phyloP scores from a whole-genome alignment of 2,888 invertebrate genomes.

The Mayetiola destructor region DNA sequence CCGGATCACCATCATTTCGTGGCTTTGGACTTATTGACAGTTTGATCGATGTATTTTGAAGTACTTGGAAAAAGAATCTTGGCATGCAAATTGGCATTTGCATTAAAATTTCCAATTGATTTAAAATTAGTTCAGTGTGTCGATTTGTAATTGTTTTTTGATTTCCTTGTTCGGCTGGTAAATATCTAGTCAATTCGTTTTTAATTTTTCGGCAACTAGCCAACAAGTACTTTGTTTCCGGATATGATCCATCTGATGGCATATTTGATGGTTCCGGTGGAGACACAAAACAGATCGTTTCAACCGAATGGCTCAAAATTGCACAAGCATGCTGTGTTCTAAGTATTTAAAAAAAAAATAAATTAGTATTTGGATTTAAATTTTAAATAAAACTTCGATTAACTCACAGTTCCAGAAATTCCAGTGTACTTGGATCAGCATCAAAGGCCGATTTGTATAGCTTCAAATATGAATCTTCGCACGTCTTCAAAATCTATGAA shows the following conservation, averaged over 20 bases:
- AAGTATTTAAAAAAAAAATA: background rate
- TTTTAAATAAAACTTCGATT: background rate
- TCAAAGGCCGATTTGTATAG: conserved; percentile 74
- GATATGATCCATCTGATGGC: conserved; percentile 30
- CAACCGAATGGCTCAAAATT: conserved; percentile 31
- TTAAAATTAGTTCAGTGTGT: conserved; percentile 43
- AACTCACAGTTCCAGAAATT: conserved; percentile 53
- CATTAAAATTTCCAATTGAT: conserved; percentile 46
- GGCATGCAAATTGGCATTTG: conserved; percentile 54
- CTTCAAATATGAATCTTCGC: conserved; percentile 59
- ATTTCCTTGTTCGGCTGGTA: conserved; percentile 29
- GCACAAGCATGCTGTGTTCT: conserved; percentile 31
- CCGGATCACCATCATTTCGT: conserved; percentile 63
- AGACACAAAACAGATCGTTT: conserved; percentile 32
- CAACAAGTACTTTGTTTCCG: conserved; percentile 29
- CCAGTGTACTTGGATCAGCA: conserved; percentile 64
- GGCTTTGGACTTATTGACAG: conserved; percentile 71
- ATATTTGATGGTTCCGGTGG: conserved; percentile 31
- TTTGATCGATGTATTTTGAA: conserved; percentile 70
- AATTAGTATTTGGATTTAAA: background rate
- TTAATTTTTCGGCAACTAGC: conserved; percentile 31
- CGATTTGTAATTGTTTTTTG: conserved; percentile 33
- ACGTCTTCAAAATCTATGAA: conserved; percentile 38
- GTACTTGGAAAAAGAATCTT: conserved; percentile 67
- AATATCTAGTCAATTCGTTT: conserved; percentile 25